Evolutionary conservation across 1,140 invertebrate genomes (phyloP), one percentile per base, ranked within the genome.

Genomic region (Pachypsylla venusta): DNA sequence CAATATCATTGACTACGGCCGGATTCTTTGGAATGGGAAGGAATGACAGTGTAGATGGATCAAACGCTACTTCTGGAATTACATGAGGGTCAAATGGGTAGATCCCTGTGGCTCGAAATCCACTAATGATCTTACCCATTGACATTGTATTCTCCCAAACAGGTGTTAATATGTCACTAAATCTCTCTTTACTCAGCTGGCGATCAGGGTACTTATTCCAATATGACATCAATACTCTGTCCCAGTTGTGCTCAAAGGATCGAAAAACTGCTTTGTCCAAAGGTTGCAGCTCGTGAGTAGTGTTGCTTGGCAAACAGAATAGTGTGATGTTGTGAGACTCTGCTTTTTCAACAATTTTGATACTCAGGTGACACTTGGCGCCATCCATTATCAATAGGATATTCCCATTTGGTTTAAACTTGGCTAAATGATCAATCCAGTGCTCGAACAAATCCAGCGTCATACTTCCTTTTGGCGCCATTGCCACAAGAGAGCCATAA

Each of bases 361-460:
- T 22, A 59, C 70, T 67, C 56, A 71, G 63, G 61, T 72, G 70
- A 53, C 63, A 65, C 19, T 60, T 54, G 1, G 67, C 68, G 12
- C 70, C 67, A 67, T 71, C 70, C 64, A 72, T 71, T 39, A 73
- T n/a, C n/a, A n/a, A n/a, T 7, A 74, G 48, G 57, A 56, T 64
- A 61, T 62, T 63, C 40, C 65, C 67, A 54, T 59, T 22, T 53
- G 59, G 24, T 64, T 66, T 71, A 55, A 68, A 66, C 55, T 67
- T 54, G 0, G 58, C 63, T 16, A 73, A 64, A 62, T 72, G 68
- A 1, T 70, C 28, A 3, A 71, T 56, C 61, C 68, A 71, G 5
- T 67, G 62, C 22, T 66, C 58, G 61, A 72, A 72, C 35, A 67
- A 30, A 56, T 61, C 56, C 24, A 28, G 64, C n/a, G 67, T 72